phyloP scores from a whole-genome alignment of 2,888 invertebrate genomes.

The Phengaris arion region DNA sequence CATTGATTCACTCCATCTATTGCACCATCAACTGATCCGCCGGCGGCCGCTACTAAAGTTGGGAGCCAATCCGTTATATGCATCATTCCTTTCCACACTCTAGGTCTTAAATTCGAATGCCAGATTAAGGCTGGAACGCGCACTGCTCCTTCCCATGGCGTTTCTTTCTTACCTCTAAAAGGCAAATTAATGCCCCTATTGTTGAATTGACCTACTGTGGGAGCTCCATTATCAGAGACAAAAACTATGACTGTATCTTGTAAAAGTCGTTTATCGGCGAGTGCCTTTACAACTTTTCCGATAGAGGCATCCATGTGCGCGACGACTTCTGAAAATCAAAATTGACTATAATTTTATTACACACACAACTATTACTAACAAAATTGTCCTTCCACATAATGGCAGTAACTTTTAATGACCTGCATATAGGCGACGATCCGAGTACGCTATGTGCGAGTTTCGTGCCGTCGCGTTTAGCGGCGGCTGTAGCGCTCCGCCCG shows the following conservation, averaged over 20 bases:
- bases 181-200: constrained; percentile 90
- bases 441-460: constrained; percentile 84
- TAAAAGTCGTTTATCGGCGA: constrained; percentile 84
- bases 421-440: constrained; percentile 85
- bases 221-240: constrained; percentile 93
- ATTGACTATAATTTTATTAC: background rate
- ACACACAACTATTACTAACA: no score
- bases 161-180: constrained; percentile 88
- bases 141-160: constrained; percentile 92
- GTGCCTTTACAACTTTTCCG: constrained; percentile 85
- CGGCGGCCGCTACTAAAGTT: constrained; percentile 78
- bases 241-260: constrained; percentile 92
- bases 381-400: no score
- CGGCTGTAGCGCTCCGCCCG: constrained; percentile 85
- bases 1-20: constrained; percentile 86
- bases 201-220: constrained; percentile 84
- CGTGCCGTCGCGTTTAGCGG: constrained; percentile 83
- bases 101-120: constrained; percentile 79
- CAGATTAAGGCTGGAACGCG: constrained; percentile 88
- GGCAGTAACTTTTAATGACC: constrained; percentile 67
- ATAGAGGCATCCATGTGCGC: constrained; percentile 90
- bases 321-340: constrained; percentile 78
- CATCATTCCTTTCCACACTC: constrained; percentile 81
- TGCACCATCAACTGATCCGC: constrained; percentile 53
- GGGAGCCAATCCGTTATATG: constrained; percentile 93